Conservation (phyloP, 2,888 invertebrate genomes). For the Philaethria dido region DNA sequence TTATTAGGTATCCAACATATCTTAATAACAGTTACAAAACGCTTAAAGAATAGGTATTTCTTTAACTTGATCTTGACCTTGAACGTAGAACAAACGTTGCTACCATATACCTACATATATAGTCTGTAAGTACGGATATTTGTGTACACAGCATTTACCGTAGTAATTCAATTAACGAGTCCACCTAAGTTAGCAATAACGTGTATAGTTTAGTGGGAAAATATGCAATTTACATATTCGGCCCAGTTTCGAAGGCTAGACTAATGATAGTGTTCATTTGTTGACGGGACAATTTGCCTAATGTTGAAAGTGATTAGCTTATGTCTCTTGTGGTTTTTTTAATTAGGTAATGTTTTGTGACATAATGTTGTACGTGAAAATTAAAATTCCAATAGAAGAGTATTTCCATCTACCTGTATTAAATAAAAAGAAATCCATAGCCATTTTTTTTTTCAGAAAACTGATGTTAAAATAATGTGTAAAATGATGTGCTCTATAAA, state of each 20-base stretch:
- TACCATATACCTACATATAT: not conserved
- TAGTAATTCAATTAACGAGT: constrained; percentile 26
- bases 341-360: not conserved
- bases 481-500: too few species aligned
- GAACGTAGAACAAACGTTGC: not conserved
- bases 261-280: constrained; percentile 58
- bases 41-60: not conserved
- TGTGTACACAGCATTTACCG: constrained; percentile 12
- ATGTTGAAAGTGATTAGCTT: constrained; percentile 25
- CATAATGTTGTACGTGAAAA: not conserved
- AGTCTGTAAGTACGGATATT: constrained; percentile 4
- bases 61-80: constrained; percentile 14
- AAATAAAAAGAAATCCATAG: too few species aligned
- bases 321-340: constrained; percentile 3
- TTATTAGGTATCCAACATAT: not conserved
- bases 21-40: constrained; percentile 2
- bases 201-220: constrained; percentile 5
- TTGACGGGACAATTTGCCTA: constrained; percentile 54
- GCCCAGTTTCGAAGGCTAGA: constrained; percentile 63
- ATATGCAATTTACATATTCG: constrained; percentile 54
- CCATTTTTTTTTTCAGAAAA: too few species aligned
- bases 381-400: not conserved
- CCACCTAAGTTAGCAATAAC: constrained; percentile 2
- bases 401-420: too few species aligned
- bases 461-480: too few species aligned